Percentiles rank a stretch among this genome's conserved stretches.
Conservation (phyloP, 2,113 vertebrate genomes). For the Myxocyprinus asiaticus region DNA sequence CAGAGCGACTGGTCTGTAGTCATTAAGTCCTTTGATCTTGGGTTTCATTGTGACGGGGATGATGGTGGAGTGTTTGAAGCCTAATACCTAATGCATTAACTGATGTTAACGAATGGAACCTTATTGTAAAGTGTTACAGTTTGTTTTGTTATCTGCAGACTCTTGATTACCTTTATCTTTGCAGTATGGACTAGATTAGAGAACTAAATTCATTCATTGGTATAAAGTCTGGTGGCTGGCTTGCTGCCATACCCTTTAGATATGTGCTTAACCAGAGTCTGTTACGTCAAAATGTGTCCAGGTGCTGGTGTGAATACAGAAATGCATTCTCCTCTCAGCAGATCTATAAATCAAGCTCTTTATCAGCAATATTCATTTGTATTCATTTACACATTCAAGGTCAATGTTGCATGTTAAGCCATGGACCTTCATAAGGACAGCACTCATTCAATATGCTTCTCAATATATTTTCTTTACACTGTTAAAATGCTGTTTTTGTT, state of each 20-base stretch:
- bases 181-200: constrained; percentile 22
- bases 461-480: too few species aligned
- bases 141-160: constrained; percentile 24
- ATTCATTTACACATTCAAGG: constrained; percentile 40
- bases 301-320: constrained; percentile 22
- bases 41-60: too few species aligned
- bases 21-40: too few species aligned
- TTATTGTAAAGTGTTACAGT: background rate
- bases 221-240: constrained; percentile 34
- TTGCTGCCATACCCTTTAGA: constrained; percentile 38
- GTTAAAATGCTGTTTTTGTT: too few species aligned
- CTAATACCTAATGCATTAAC: too few species aligned
- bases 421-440: background rate
- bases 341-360: constrained; percentile 33
- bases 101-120: too few species aligned
- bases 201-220: constrained; percentile 17
- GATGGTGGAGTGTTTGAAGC: too few species aligned
- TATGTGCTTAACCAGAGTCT: constrained; percentile 19
- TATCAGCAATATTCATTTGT: constrained; percentile 10
- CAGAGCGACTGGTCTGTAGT: too few species aligned
- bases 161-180: constrained; percentile 33
- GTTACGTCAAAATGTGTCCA: constrained; percentile 27
- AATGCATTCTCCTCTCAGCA: constrained; percentile 5
- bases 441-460: background rate
- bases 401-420: background rate